Evolutionary conservation across 2,888 invertebrate species (phyloP), one percentile per base, ranked within the genome.

Genomic region (Hirtodrosophila alboralis): DNA sequence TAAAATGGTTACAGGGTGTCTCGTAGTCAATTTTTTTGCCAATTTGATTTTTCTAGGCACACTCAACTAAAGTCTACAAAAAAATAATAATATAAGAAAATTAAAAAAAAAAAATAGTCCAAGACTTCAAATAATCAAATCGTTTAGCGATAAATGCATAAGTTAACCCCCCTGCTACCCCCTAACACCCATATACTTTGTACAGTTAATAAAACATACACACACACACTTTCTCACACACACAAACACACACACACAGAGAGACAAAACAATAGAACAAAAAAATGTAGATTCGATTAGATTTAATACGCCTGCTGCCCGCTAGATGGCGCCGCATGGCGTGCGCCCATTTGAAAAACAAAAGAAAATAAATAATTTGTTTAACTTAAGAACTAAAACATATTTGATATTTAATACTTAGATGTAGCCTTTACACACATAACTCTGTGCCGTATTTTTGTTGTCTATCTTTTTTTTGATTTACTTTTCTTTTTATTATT

Each of bases 391-490:
- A 47, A 65, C 73, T 84, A 81, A 44, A 75, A 67, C 70, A 81
- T 84, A 81, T 80, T 81, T 60, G 72, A 81, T 84, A 81, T 81
- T 77, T 81, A 81, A 81, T 81, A 81, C 84, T 81, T 84, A 84
- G 65, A 77, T 51, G 75, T 81, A 81, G 78, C 81, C 76, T 68
- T 79, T 69, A 57, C 56, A 71, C 56, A 71, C 58, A 65, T 38
- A 59, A 45, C 27, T 26, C 26, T 58, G 65, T 65, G 65, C 48
- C 38, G 30, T 37, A n/a, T n/a, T n/a, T n/a, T n/a, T n/a, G n/a
- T n/a, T n/a, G n/a, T n/a, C n/a, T n/a, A 21, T 12, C n/a, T 16
- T 27, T 48, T n/a, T 14, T 23, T 13, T 14, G n/a, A n/a, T n/a
- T n/a, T n/a, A n/a, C 0, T 40, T 30, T 13, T 40, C 10, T 41